Evolutionary conservation across 2,888 invertebrate genomes (phyloP).

Genomic region (Protophormia terraenovae): DNA sequence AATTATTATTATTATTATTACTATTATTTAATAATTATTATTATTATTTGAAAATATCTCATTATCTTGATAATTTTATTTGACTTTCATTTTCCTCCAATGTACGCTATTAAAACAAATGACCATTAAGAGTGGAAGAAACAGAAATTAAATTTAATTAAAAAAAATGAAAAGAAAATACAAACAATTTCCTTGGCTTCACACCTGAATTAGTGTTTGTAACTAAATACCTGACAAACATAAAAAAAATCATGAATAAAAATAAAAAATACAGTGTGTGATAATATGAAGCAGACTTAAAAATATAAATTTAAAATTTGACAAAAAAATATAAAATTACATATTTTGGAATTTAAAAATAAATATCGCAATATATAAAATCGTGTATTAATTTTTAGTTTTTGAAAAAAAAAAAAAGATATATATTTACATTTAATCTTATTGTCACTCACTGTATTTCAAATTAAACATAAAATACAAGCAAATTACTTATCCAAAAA

Average conservation of each 20-base stretch:
- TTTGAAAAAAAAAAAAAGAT: too few relatives aligned
- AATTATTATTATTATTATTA: too few relatives aligned
- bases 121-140: slow-evolving; percentile 18
- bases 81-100: too few relatives aligned
- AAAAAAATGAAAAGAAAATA: neutral
- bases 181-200: slow-evolving; percentile 25
- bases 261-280: neutral
- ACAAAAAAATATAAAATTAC: too few relatives aligned
- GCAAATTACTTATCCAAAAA: neutral
- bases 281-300: neutral
- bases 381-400: too few relatives aligned
- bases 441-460: neutral
- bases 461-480: neutral
- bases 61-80: too few relatives aligned
- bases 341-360: too few relatives aligned
- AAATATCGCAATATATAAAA: too few relatives aligned
- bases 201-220: slow-evolving; percentile 33
- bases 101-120: neutral
- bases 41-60: too few relatives aligned
- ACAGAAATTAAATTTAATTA: slow-evolving; percentile 28
- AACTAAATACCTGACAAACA: slow-evolving; percentile 8
- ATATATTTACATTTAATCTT: neutral
- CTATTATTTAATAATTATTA: too few relatives aligned
- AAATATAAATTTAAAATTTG: too few relatives aligned
- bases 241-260: neutral